Conservation (phyloP, 2,797 vertebrate species). For the Holocentrus rufus region DNA sequence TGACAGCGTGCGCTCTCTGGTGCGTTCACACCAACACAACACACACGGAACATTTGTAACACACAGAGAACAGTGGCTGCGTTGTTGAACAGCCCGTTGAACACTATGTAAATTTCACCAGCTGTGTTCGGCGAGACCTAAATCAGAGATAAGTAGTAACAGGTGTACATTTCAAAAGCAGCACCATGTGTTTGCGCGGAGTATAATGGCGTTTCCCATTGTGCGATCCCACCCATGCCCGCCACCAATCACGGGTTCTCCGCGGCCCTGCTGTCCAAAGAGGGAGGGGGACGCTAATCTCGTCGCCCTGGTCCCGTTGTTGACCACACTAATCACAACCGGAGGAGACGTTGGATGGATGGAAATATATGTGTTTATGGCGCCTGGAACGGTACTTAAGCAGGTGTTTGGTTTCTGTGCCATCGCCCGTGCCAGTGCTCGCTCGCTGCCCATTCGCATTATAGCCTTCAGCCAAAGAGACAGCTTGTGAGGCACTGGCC, state of each 20-base stretch:
- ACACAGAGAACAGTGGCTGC: background rate
- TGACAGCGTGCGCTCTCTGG: background rate
- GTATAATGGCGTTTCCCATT: conserved; percentile 40
- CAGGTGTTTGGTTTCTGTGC: conserved; percentile 80
- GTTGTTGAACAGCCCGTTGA: conserved; percentile 1
- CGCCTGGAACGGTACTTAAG: conserved; percentile 73
- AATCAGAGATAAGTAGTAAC: conserved; percentile 46
- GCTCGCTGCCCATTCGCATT: conserved; percentile 66
- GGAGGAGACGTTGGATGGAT: conserved; percentile 62
- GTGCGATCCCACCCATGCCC: conserved; percentile 33
- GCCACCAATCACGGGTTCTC: conserved; percentile 34
- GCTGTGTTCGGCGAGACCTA: conserved; percentile 13
- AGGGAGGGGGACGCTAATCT: conserved; percentile 49
- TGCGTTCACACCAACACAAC: background rate
- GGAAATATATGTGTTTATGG: conserved; percentile 73
- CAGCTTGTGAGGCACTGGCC: conserved; percentile 80
- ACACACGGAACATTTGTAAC: background rate
- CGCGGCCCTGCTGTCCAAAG: conserved; percentile 37
- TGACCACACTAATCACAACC: conserved; percentile 75
- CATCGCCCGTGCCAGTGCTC: conserved; percentile 66
- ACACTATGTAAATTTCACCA: conserved; percentile 15
- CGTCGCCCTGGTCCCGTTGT: conserved; percentile 62
- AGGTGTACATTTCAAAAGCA: conserved; percentile 53
- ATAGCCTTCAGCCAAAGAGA: conserved; percentile 77
- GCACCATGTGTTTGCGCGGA: conserved; percentile 44